Base-by-base conservation (phyloP, 64 coral and sea anemone genomes). In the Actinia equina region DNA sequence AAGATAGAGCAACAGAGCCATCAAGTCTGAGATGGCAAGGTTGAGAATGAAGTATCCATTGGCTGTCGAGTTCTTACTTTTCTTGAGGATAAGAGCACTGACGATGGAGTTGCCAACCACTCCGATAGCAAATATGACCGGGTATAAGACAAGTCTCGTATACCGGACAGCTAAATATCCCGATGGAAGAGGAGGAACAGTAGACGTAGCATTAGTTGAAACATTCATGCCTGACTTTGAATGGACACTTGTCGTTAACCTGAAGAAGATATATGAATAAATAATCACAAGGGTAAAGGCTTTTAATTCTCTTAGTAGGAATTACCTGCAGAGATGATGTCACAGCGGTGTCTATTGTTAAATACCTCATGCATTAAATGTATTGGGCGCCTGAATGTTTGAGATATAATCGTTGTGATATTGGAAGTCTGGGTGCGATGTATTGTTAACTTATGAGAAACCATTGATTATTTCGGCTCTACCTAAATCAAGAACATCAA, bases 11-110 rank as follows among this genome's bases (percentile, higher is more conserved):
- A 95, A 77, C 14, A 95, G 43, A 11, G 88, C 91, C 65, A 92
- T n/a, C 58, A 95, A 71, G 71, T 95, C 94, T 18, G 94, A 95
- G 25, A 92, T n/a, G 27, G 94, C 94, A 7, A 95, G 79, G 88
- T 92, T 95, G 49, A 95, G 52, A 20, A 95, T 95, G 43, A 95
- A 95, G 26, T 95, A 95, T 17, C 90, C 91, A 26, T 95, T 92
- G 17, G 88, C 63, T 8, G 94, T 79, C 17, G 86, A 52, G 17
- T 83, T 86, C 41, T 89, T 86, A 63, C 84, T 90, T 41, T 80
- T 89, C 27, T 79, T 92, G 0, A 92, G 61, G 77, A 92, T 87
- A 8, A 92, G 55, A 30, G 77, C 76, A 82, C 85, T 87, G 37
- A 92, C 90, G 30, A 52, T 20, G 0, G 80, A 67, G 85, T 92